Conservation (phyloP, 2,888 invertebrate species). For the Eurois occulta region DNA sequence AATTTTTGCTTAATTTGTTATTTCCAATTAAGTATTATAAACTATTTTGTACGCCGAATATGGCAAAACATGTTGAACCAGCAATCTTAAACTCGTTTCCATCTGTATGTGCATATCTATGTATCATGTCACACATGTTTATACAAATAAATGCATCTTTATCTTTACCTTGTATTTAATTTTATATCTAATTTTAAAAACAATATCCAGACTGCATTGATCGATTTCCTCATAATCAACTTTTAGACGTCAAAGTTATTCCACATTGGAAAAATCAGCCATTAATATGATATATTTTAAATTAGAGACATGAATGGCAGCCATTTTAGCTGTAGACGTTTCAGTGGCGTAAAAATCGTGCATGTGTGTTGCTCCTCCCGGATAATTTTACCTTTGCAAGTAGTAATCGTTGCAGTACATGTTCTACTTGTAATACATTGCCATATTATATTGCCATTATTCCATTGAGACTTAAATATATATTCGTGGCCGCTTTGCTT, state of each 20-base stretch:
- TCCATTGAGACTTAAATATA: background rate
- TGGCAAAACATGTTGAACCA: too few relatives aligned
- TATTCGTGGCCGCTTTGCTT: background rate
- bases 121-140: too few relatives aligned
- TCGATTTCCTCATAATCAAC: background rate
- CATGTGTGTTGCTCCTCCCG: conserved; percentile 17
- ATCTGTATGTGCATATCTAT: too few relatives aligned
- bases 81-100: too few relatives aligned
- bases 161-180: background rate
- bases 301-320: conserved; percentile 47
- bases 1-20: too few relatives aligned
- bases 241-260: background rate
- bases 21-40: too few relatives aligned
- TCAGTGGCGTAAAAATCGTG: background rate
- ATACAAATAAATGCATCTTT: too few relatives aligned
- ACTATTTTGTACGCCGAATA: too few relatives aligned
- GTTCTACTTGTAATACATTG: conserved; percentile 14
- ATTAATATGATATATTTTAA: background rate
- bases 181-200: background rate
- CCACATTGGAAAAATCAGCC: background rate
- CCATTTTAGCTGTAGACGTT: conserved; percentile 24
- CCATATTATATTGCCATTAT: conserved; percentile 27
- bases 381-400: background rate
- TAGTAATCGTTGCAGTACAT: conserved; percentile 7
- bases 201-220: background rate